Base-by-base conservation (phyloP, 2,888 invertebrate species). In the Heliconius hortense region DNA sequence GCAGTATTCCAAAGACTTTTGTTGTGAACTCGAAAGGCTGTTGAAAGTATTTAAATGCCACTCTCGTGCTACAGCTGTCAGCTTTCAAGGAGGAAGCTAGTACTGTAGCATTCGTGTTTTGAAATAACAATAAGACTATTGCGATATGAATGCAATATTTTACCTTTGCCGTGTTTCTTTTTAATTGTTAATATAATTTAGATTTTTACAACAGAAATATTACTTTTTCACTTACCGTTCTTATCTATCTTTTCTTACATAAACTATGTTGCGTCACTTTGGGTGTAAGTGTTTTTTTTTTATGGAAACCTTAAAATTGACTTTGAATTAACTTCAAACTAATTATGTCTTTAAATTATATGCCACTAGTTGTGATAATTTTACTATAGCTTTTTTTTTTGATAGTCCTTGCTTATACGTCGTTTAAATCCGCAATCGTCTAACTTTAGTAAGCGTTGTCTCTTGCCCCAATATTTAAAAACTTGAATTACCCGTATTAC, bases 11-110 rank as follows among this genome's bases (percentile, higher is more conserved):
- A 39, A 35, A 66, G 64, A 66, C 39, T 66, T 64, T 66, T 39
- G 64, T 66, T 39, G 15, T 39, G 64, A 39, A 39, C 24, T 66
- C 39, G n/a, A 60, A 60, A 60, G 39, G 10, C n/a, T 60, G 26
- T 71, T 71, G 39, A 71, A 71, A 39, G 24, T 71, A 71, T 69
- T 31, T 60, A 71, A 60, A 35, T 21, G 43, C 35, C 71, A 71
- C 71, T 60, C 60, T 35, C 60, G n/a, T 21, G 60, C 71, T 60
- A 60, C 71, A 60, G 68, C 59, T 73, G 73, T 68, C 71, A 71
- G 35, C 71, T 71, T 60, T 71, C 71, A 71, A 71, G 60, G 26
- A 71, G 35, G 35, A 39, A 31, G 31, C 39, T 59, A 43, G 60
- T 60, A 24, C 59, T 24, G 56, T 64, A 64, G 56, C 60, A 21